These are phyloP conservation scores for Drosophila paulistorum DNA, from an alignment of 1,140 invertebrate genomes.

Conservation along the genomic window DNA sequence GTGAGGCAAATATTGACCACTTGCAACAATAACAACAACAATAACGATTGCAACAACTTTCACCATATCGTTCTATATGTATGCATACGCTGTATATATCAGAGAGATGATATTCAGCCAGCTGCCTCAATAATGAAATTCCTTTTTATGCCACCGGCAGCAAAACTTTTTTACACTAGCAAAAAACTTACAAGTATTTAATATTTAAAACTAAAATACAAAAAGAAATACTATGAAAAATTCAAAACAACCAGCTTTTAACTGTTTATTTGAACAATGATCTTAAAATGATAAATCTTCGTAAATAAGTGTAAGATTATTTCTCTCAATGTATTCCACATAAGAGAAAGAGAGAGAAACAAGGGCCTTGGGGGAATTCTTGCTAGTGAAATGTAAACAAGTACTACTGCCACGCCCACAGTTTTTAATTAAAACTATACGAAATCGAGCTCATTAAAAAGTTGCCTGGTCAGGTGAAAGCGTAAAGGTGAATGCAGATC, in stretches of 20 bases:
- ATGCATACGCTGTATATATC: not conserved
- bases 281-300: not conserved
- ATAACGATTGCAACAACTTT: slow-evolving; percentile 11
- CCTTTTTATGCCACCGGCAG: slow-evolving; percentile 23
- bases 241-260: not conserved
- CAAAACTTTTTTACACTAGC: slow-evolving; percentile 10
- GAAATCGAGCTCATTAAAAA: slow-evolving; percentile 73
- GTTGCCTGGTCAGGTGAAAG: slow-evolving; percentile 44
- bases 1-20: slow-evolving; percentile 35
- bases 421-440: slow-evolving; percentile 68
- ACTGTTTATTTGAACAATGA: not conserved
- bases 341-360: not conserved
- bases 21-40: slow-evolving; percentile 19
- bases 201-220: not conserved
- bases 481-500: slow-evolving; percentile 3
- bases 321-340: not conserved
- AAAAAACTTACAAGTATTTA: not conserved
- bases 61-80: slow-evolving; percentile 9
- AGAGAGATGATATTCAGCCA: slow-evolving; percentile 24
- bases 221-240: not conserved
- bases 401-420: slow-evolving; percentile 28
- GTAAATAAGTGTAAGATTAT: not conserved
- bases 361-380: slow-evolving; percentile 5
- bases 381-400: slow-evolving; percentile 40
- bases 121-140: slow-evolving; percentile 50